phyloP scores from a whole-genome alignment of 1,140 invertebrate species.

The Drosophila pectinifera region DNA sequence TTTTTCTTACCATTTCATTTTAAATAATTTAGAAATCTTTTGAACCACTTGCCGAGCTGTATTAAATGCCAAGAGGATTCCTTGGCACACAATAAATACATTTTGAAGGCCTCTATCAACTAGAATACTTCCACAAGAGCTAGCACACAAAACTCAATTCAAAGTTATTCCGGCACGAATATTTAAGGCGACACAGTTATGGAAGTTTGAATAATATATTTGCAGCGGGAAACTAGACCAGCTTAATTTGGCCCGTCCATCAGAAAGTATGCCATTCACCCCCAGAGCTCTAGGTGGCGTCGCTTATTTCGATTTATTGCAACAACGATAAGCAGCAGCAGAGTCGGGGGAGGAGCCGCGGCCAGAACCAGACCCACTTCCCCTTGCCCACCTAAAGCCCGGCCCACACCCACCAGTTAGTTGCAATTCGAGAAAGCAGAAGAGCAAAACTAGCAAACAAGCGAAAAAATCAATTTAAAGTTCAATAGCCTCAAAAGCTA shows the following conservation, averaged over 20 bases:
- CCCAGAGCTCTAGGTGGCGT: constrained; percentile 36
- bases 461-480: constrained; percentile 82
- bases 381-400: neutral
- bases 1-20: neutral
- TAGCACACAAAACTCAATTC: constrained; percentile 2
- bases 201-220: constrained; percentile 30
- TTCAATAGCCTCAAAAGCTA: constrained; percentile 71
- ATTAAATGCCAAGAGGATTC: neutral
- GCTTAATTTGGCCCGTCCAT: constrained; percentile 38
- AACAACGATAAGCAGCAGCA: constrained; percentile 58
- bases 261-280: constrained; percentile 53
- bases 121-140: neutral
- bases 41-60: no score
- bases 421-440: constrained; percentile 38
- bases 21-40: neutral
- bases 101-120: neutral
- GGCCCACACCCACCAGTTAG: constrained; percentile 13
- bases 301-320: constrained; percentile 80
- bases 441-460: constrained; percentile 63
- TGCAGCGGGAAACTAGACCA: constrained; percentile 6
- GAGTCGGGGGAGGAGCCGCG: neutral
- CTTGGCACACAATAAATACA: neutral
- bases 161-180: constrained; percentile 14
- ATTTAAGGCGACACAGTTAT: constrained; percentile 25
- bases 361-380: neutral